Evolutionary conservation across 1,140 invertebrate species (phyloP), one percentile per base, ranked within the genome.

Genomic region (Diachasmimorpha longicaudata): DNA sequence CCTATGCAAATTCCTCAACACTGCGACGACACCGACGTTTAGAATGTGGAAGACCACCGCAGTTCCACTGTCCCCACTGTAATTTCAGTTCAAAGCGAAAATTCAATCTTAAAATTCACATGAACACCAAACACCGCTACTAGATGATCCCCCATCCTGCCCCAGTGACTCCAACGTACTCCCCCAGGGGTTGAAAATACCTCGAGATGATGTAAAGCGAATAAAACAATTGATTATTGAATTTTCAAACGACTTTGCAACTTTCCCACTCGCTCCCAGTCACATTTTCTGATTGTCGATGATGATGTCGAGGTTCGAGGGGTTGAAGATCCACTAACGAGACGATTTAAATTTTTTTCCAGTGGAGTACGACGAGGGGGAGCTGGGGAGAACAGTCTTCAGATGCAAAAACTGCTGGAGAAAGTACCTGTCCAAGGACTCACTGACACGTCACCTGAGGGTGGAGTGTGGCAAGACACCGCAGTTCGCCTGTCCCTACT

Each of bases 41-140:
- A 76, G 93, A 94, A 84, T 93, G 93, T 83, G 92, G 92, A n/a
- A 90, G 90, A 83, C 90, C 91, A 75, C 92, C 92, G 14, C 90
- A 92, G 83, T 93, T 93, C 86, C 90, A 91, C 79, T 94, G 93
- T 79, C 91, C 91, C 9, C 89, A 91, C 84, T 93, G 93, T 77
- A 78, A 79, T 36, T 89, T 87, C 79, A 86, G 91, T 79, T 90
- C 91, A 77, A 92, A 89, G 31, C 80, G 89, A 69, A 89, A 89
- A 37, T 87, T 85, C 77, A 88, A 87, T 78, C 63, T 89, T 72
- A 77, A 85, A 52, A 82, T 81, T 19, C 88, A 88, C 75, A 83
- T 88, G 39, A 58, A 46, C 16, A 77, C 76, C 14, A 77, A 72
- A 67, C 76, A 77, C n/a, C 48, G 16, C 39, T 36, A 71, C 70